A percentile compares a stretch with the other conserved stretches of the same genome.
These are phyloP conservation scores for Erpetoichthys calabaricus DNA, from an alignment of 2,797 vertebrate genomes.

Conservation along the genomic window DNA sequence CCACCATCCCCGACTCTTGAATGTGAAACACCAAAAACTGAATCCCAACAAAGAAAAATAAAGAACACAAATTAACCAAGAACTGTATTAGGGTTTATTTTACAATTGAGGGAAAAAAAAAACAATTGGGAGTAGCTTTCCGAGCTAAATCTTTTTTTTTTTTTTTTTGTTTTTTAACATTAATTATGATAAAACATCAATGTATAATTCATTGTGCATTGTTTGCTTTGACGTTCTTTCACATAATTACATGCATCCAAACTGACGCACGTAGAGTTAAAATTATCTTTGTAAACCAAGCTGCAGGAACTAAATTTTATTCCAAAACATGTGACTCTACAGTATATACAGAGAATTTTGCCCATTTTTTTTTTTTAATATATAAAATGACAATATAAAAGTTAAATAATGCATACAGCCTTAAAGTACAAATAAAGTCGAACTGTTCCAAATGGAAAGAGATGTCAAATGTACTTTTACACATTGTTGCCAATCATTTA, in stretches of 20 bases:
- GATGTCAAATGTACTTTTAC: constrained; percentile 69
- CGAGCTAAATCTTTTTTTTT: constrained; percentile 46
- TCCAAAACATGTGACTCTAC: constrained; percentile 75
- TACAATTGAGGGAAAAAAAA: constrained; percentile 80
- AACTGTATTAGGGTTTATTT: constrained; percentile 97
- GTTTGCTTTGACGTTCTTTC: constrained; percentile 58
- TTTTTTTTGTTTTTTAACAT: constrained; percentile 58
- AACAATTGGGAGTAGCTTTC: constrained; percentile 78
- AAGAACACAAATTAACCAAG: constrained; percentile 78
- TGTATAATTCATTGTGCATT: constrained; percentile 78
- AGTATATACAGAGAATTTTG: constrained; percentile 87
- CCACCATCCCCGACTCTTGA: too few relatives aligned
- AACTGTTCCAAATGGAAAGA: constrained; percentile 86
- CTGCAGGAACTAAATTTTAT: constrained; percentile 81
- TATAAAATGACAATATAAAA: constrained; percentile 99
- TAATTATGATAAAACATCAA: constrained; percentile 87
- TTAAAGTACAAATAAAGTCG: constrained; percentile 89
- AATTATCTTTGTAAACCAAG: constrained; percentile 82
- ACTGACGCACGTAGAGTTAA: constrained; percentile 73
- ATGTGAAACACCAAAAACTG: too few relatives aligned
- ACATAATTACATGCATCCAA: constrained; percentile 76
- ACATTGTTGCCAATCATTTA: constrained; percentile 87
- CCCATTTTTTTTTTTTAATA: constrained; percentile 56
- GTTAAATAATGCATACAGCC: constrained; percentile 73
- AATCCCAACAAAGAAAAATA: constrained; percentile 52